These are phyloP conservation scores for Catonia carolina DNA, from an alignment of 2,888 invertebrate genomes.

Conservation along the genomic window DNA sequence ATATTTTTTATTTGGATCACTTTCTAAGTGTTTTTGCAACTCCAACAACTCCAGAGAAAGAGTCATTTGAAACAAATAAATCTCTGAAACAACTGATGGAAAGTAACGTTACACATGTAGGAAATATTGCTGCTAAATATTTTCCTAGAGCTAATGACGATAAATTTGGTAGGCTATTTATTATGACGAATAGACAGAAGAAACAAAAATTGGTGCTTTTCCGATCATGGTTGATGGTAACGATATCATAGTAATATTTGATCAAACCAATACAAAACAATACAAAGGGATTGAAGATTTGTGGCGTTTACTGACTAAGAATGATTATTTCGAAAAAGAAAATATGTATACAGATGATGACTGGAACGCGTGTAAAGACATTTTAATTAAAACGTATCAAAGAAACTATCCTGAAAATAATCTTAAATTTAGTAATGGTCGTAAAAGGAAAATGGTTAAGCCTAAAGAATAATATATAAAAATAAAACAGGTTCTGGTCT, in stretches of 20 bases:
- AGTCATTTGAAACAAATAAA: constrained; percentile 10
- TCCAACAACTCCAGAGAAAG: constrained; percentile 6
- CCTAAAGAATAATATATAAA: not conserved
- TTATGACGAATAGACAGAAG: not conserved
- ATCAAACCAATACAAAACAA: not conserved
- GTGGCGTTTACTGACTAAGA: constrained; percentile 9
- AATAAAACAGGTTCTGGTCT: constrained; percentile 6
- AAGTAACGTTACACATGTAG: not conserved
- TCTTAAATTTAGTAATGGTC: constrained; percentile 13
- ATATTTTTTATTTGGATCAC: too few species aligned
- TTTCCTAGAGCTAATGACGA: constrained; percentile 12
- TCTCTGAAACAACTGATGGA: constrained; percentile 13
- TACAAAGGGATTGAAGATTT: constrained; percentile 16
- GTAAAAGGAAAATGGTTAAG: constrained; percentile 11
- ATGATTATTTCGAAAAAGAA: constrained; percentile 6
- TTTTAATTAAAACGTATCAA: constrained; percentile 8
- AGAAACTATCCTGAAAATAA: constrained; percentile 5
- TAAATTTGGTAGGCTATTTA: constrained; percentile 17
- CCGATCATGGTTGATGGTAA: constrained; percentile 11
- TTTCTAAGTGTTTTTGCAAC: too few species aligned
- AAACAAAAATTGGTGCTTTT: constrained; percentile 2
- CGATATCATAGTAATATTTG: constrained; percentile 2
- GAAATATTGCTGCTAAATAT: not conserved
- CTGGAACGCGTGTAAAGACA: constrained; percentile 11
- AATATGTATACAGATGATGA: constrained; percentile 12